Base-by-base conservation (phyloP, 2,113 vertebrate species). In the Chloroceryle aenea region DNA sequence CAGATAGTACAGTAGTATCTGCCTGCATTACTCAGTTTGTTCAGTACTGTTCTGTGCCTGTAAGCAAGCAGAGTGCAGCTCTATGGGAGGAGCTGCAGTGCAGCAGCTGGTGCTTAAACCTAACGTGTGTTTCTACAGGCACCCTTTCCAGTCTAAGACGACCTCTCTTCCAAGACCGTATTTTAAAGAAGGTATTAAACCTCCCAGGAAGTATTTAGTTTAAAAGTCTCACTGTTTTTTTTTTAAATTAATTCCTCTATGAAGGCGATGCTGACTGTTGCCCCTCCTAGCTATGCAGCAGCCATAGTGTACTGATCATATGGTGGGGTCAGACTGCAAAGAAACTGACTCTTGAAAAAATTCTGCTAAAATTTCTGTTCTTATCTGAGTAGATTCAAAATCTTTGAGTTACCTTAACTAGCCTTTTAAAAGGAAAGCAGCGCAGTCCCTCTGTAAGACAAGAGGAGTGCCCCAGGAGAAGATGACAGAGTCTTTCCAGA, bases 101-200 rank as follows among this genome's bases (percentile, higher is more conserved):
- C 43, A 38, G 0, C 0, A 0, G 16, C 14, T 26, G 47, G 56
- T 32, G 72, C 1, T 0, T 6, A 50, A 79, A 26, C 67, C 21
- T 5, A 29, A 63, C 6, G 2, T 4, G 14, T 45, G 69, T 4
- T 58, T 59, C 34, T 48, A 73, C 27, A 38, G 38, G 45, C 47
- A 89, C 56, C 73, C 26, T 61, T 34, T 64, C 52, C 36, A 12
- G 15, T 48, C n/a, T 9, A n/a, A 69, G 76, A 17, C 34, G 76
- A 17, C 34, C 40, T 80, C 68, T 87, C 13, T 53, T 82, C 62
- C 69, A 87, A 59, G 47, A 52, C 20, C 30, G 47, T 3, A 6
- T 61, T 74, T 73, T 36, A 56, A 30, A 68, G n/a, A 36, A 30
- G 43, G 62, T 38, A 76, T 18, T 47, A 79, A 38, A 90, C 64